These are phyloP conservation scores for Gastracanthus pulcherrimus DNA, from an alignment of 2,888 invertebrate genomes.

Conservation along the genomic window DNA sequence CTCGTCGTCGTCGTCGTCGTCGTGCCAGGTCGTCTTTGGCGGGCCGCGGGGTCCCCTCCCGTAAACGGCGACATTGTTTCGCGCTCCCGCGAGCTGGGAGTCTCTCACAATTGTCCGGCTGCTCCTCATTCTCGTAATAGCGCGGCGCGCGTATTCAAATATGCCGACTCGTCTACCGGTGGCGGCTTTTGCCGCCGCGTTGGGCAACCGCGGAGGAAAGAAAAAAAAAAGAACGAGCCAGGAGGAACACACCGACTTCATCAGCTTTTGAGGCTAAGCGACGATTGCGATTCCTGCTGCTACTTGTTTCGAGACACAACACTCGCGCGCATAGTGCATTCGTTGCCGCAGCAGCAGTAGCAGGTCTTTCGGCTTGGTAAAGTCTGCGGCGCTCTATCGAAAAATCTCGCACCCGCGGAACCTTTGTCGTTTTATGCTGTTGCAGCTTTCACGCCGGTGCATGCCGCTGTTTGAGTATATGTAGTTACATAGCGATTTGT, in stretches of 20 bases:
- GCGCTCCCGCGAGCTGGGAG: constrained; percentile 71
- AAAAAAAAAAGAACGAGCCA: constrained; percentile 12
- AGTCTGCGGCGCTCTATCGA: constrained; percentile 20
- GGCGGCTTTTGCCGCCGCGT: constrained; percentile 64
- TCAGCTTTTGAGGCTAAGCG: constrained; percentile 48
- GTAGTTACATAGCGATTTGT: neutral
- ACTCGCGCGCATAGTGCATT: constrained; percentile 31
- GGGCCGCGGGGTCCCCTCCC: neutral
- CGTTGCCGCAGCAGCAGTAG: constrained; percentile 31
- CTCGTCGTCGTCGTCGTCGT: neutral
- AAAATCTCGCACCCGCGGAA: constrained; percentile 26
- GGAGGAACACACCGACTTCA: constrained; percentile 12
- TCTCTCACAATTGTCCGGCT: constrained; percentile 75
- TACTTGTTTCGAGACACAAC: constrained; percentile 15
- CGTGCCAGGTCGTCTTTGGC: too few relatives aligned
- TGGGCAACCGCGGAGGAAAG: constrained; percentile 68
- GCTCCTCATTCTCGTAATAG: constrained; percentile 73
- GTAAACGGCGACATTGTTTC: constrained; percentile 55
- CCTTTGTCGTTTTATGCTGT: constrained; percentile 9
- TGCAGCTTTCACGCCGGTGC: constrained; percentile 9
- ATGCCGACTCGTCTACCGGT: constrained; percentile 62
- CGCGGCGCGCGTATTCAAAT: constrained; percentile 70
- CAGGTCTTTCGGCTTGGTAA: too few relatives aligned
- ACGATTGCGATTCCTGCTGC: constrained; percentile 59
- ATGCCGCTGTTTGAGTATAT: neutral